Evolutionary conservation across 2,888 invertebrate genomes (phyloP).

Genomic region (Tiphia femorata): DNA sequence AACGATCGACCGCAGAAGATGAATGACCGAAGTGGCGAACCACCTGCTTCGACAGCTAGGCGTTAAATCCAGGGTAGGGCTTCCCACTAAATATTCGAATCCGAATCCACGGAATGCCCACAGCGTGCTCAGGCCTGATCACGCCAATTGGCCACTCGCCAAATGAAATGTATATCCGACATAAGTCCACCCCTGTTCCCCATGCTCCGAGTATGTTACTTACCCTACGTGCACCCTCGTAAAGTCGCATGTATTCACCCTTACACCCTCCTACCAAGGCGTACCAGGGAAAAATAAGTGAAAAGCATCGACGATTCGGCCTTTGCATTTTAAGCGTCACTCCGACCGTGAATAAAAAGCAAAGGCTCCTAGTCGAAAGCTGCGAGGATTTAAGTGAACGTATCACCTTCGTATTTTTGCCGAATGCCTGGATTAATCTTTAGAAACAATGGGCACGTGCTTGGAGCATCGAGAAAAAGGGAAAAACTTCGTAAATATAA

Average conservation of each 20-base stretch:
- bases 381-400: no score
- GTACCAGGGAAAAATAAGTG: no score
- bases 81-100: slow-evolving; percentile 61
- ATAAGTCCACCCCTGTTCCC: slow-evolving; percentile 52
- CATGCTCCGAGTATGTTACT: slow-evolving; percentile 30
- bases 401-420: no score
- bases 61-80: slow-evolving; percentile 61
- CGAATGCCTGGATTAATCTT: no score
- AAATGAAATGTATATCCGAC: slow-evolving; percentile 64
- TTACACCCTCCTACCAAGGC: not conserved
- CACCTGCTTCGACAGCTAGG: slow-evolving; percentile 57
- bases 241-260: not conserved
- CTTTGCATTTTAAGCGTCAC: no score
- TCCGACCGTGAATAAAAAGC: no score
- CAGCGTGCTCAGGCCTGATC: slow-evolving; percentile 51
- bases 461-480: no score
- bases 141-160: slow-evolving; percentile 63
- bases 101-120: slow-evolving; percentile 59
- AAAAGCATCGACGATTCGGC: no score
- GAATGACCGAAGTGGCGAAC: slow-evolving; percentile 56
- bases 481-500: no score
- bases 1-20: slow-evolving; percentile 49
- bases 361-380: no score
- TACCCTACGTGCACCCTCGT: slow-evolving; percentile 13
- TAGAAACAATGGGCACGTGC: no score